Base-by-base conservation (phyloP, 1,140 invertebrate genomes). In the Eumeta japonica region DNA sequence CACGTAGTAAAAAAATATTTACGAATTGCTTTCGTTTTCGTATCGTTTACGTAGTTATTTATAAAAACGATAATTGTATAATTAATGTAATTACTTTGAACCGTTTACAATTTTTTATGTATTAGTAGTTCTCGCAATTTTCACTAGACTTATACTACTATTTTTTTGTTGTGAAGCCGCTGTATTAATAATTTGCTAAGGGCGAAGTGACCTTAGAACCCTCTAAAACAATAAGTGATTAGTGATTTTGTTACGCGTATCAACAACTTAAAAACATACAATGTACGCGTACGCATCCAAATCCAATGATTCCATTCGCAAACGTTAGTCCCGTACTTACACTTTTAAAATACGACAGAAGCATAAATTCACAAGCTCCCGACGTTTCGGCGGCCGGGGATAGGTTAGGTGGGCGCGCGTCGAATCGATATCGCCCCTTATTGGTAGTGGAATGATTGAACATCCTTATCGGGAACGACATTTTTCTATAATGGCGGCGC, bases 381-480 rank as follows among this genome's bases (percentile, higher is more conserved):
- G 62, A 66, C 63, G 65, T 72, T 70, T 65, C 62, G 52, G 54
- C 58, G 62, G n/a, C n/a, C n/a, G n/a, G n/a, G n/a, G n/a, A n/a
- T n/a, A n/a, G n/a, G n/a, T n/a, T n/a, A n/a, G n/a, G n/a, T n/a
- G n/a, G n/a, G n/a, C n/a, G n/a, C n/a, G n/a, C n/a, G n/a, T n/a
- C n/a, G 66, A 73, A 73, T 68, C 64, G 65, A 73, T 73, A 58
- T 30, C 68, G 46, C 68, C 64, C 68, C 65, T 70, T 70, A 73
- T 73, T 73, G 68, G 65, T 66, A 68, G 43, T 61, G 59, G 70
- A 68, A 73, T 73, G 65, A 73, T 73, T 73, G 68, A 73, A 70
- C 64, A 73, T 73, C 62, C 65, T 67, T 70, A 73, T 68, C 65
- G 65, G 54, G n/a, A n/a, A n/a, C n/a, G 65, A 70, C 65, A 62